Evolutionary conservation across 23 tunicate genomes (phyloP), one percentile per base, ranked within the genome.

Genomic region (Ciona savignyi): DNA sequence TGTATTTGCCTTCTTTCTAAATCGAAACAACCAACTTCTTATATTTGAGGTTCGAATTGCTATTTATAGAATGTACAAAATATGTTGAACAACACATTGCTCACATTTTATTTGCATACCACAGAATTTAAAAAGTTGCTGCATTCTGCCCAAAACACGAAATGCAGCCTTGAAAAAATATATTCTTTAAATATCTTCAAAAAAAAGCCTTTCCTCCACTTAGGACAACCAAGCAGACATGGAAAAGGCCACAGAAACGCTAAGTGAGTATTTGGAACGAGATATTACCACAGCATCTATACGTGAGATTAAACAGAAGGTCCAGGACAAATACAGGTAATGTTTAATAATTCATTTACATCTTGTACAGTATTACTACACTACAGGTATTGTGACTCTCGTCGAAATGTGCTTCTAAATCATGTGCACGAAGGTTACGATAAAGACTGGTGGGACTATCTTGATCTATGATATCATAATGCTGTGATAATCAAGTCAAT

Each of bases 381-480:
- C n/a, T n/a, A n/a, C 34, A 84, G 89, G 30, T 90, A 90, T 76
- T 90, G 97, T 64, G 90, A 79, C 25, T 80, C 79, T 1, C 75
- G 97, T n/a, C 78, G 97, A n/a, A 68, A 65, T 24, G 83, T 82
- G n/a, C 72, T 95, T 32, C 73, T 95, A 6, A 22, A 65, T 11
- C 99, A 95, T 65, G 91, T 95, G 25, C 77, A 83, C 48, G 99
- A 95, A 64, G 99, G 99, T 48, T 95, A 86, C 64, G 81, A 83
- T 27, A 79, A 81, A 23, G 94, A 93, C n/a, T 82, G 77, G 78
- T 93, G 98, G 98, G 81, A 77, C 15, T 93, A 81, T n/a, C n/a
- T n/a, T n/a, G n/a, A n/a, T n/a, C n/a, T n/a, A n/a, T n/a, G n/a
- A n/a, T n/a, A n/a, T n/a, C n/a, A n/a, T n/a, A n/a, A n/a, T n/a